phyloP scores from a whole-genome alignment of 1,140 invertebrate species.

The Dryas iulia region DNA sequence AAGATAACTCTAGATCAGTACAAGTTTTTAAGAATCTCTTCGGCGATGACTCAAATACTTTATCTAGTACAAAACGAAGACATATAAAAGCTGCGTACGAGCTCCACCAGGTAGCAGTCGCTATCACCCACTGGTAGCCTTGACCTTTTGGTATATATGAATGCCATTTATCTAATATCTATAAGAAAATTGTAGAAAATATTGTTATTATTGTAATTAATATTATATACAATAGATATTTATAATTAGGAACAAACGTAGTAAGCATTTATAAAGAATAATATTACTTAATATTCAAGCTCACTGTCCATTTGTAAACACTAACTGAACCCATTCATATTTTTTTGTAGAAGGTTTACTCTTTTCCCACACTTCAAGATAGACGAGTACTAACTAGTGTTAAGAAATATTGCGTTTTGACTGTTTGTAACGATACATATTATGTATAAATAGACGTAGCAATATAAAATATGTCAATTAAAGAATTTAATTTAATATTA shows the following conservation, averaged over 20 bases:
- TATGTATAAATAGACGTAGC: no score
- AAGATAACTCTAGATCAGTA: conserved; percentile 45
- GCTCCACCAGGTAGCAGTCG: conserved; percentile 47
- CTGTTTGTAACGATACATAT: no score
- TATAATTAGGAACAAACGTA: neutral
- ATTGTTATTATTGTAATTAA: neutral
- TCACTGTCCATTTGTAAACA: no score
- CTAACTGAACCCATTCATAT: no score
- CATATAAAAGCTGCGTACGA: conserved; percentile 43
- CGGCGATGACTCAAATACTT: conserved; percentile 33
- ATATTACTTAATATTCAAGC: no score
- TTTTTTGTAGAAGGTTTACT: no score
- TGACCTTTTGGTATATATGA: conserved; percentile 40
- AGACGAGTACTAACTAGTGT: no score
- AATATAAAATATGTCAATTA: no score
- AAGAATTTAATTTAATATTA: no score
- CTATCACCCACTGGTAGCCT: conserved; percentile 54
- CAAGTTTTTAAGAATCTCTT: conserved; percentile 44
- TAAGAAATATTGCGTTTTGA: no score
- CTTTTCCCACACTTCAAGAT: no score
- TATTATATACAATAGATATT: neutral
- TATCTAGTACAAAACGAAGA: conserved; percentile 31
- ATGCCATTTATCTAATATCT: conserved; percentile 50
- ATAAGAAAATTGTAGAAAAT: neutral
- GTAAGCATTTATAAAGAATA: no score